A percentile compares a stretch with the other conserved stretches of the same genome.
These are phyloP conservation scores for Oreochromis mossambicus DNA, from an alignment of 2,797 vertebrate species.

Conservation along the genomic window DNA sequence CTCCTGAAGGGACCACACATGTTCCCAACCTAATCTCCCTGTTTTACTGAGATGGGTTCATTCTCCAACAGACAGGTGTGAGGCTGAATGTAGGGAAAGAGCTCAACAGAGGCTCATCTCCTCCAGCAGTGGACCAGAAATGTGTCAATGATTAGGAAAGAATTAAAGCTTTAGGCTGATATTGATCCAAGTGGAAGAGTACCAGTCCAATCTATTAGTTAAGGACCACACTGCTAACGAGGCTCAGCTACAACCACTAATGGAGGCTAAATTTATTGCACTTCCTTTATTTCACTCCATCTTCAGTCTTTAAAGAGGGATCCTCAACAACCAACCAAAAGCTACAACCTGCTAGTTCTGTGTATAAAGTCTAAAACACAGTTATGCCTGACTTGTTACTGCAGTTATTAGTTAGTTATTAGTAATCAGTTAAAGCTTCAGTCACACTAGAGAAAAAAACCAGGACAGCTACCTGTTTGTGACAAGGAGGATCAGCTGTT, in stretches of 20 bases:
- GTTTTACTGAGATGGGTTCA: slow-evolving; percentile 5
- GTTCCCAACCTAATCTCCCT: not conserved
- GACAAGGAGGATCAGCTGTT: not conserved
- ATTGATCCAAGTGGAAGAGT: slow-evolving; percentile 36
- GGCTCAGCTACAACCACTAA: not conserved
- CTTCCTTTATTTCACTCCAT: not conserved
- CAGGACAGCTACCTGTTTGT: not conserved
- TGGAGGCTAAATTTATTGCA: not conserved
- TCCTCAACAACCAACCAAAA: not conserved
- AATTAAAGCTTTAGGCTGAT: slow-evolving; percentile 41
- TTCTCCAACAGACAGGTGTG: slow-evolving; percentile 27
- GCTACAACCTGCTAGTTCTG: not conserved
- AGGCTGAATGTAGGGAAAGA: not conserved
- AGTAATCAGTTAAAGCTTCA: not conserved
- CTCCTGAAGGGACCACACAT: not conserved
- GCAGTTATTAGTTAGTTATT: not conserved
- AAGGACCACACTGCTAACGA: not conserved
- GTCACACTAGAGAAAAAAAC: not conserved
- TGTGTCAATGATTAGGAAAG: slow-evolving; percentile 14
- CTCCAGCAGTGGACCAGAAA: slow-evolving; percentile 23
- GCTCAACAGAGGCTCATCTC: slow-evolving; percentile 28
- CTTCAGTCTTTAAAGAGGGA: not conserved
- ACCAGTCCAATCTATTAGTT: slow-evolving; percentile 29
- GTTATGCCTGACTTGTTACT: not conserved
- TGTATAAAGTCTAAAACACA: not conserved